Percentiles rank a stretch among this genome's conserved stretches.
Evolutionary conservation across 1,140 invertebrate genomes (phyloP).

Genomic region (Micrasema longulum): DNA sequence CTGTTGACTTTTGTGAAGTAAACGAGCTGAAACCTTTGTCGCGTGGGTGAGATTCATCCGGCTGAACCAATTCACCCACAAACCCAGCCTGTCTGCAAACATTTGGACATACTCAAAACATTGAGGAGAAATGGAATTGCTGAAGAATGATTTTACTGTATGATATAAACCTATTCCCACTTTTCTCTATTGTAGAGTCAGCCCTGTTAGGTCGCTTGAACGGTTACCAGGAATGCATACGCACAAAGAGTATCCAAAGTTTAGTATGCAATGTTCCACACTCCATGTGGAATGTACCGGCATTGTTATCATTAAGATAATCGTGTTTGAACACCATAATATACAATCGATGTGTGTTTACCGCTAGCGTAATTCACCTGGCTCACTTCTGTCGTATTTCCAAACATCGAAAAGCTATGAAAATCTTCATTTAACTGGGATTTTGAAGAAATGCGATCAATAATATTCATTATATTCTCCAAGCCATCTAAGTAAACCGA

Average conservation of each 20-base stretch:
- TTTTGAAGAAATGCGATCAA: no score
- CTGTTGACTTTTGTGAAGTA: no score
- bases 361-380: background rate
- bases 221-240: background rate
- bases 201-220: conserved; percentile 6
- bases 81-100: no score
- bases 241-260: background rate
- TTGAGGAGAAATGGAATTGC: no score
- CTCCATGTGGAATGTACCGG: conserved; percentile 3
- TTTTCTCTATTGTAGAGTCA: background rate
- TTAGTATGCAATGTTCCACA: background rate
- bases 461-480: no score
- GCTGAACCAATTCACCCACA: no score
- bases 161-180: background rate
- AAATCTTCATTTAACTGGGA: no score
- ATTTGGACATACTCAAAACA: no score
- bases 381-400: background rate
- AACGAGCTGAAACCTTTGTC: no score
- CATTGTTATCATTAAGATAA: conserved; percentile 23
- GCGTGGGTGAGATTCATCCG: no score
- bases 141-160: no score
- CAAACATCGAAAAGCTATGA: no score
- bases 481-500: background rate
- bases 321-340: conserved; percentile 10
- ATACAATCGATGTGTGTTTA: background rate